These are phyloP conservation scores for Alentia gelatinosa DNA, from an alignment of 2,888 invertebrate genomes.

Conservation along the genomic window DNA sequence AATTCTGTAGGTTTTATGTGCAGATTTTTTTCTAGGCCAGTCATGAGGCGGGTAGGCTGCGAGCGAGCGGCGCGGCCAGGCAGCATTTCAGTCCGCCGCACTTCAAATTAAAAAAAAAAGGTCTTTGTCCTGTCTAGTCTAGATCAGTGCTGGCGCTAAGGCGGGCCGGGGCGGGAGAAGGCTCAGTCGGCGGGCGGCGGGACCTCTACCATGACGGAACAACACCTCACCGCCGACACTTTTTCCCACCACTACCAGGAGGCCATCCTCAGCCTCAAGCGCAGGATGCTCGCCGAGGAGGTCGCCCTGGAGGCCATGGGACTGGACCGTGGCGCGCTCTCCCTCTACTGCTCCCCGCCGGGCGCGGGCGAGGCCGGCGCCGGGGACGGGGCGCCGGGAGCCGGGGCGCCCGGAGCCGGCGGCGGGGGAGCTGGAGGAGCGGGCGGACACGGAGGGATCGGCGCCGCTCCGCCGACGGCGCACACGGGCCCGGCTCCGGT, in stretches of 20 bases:
- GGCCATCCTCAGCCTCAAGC: slow-evolving; percentile 40
- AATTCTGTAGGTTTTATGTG: slow-evolving; percentile 23
- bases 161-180: background rate
- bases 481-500: background rate
- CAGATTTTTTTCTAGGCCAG: slow-evolving; percentile 36
- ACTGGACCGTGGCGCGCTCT: background rate
- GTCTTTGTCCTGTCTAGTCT: slow-evolving; percentile 45
- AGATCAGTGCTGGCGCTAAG: slow-evolving; percentile 6
- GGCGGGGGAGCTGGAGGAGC: background rate
- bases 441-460: background rate
- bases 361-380: background rate
- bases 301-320: slow-evolving; percentile 49
- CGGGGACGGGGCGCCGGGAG: background rate
- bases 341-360: background rate
- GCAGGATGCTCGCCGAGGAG: slow-evolving; percentile 38
- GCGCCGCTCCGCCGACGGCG: background rate
- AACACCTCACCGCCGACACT: background rate
- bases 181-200: background rate
- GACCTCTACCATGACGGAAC: background rate
- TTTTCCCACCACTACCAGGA: slow-evolving; percentile 37
- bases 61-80: background rate
- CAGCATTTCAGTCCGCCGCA: slow-evolving; percentile 31
- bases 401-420: background rate
- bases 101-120: slow-evolving; percentile 28
- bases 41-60: background rate